These are phyloP conservation scores for Hestina assimilis DNA, from an alignment of 1,140 invertebrate genomes.

Conservation along the genomic window DNA sequence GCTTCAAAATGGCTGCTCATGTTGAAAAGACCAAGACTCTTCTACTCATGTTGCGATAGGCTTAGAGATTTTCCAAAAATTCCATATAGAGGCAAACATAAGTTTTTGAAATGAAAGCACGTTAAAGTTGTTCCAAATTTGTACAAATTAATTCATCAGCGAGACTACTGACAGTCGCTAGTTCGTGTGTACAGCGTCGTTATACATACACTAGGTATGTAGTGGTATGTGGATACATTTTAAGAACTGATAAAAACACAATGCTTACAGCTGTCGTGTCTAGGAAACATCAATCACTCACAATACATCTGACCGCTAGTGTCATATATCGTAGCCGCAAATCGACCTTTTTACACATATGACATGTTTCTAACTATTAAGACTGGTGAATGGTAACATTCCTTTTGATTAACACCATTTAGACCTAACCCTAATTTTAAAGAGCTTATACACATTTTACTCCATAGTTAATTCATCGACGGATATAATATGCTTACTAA, in stretches of 20 bases:
- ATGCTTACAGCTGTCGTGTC: conserved; percentile 7
- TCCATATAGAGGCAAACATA: too few relatives aligned
- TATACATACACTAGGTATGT: neutral
- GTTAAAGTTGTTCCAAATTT: too few relatives aligned
- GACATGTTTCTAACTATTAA: conserved; percentile 3
- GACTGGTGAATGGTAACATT: neutral
- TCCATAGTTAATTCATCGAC: neutral
- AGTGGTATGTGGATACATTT: neutral
- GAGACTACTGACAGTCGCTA: too few relatives aligned
- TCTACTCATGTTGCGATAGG: too few relatives aligned
- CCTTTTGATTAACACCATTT: neutral
- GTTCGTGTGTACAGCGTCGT: too few relatives aligned
- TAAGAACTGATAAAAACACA: conserved; percentile 6
- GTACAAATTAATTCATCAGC: too few relatives aligned
- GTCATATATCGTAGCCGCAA: conserved; percentile 23
- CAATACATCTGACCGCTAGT: conserved; percentile 25
- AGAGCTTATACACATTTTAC: neutral
- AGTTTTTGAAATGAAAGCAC: too few relatives aligned
- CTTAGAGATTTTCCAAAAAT: too few relatives aligned
- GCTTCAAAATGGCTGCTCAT: too few relatives aligned
- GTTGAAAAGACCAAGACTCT: too few relatives aligned
- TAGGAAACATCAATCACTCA: conserved; percentile 33
- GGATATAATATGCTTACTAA: neutral
- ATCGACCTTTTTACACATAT: conserved; percentile 28
- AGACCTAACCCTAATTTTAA: too few relatives aligned